Conservation (phyloP, 2,797 vertebrate genomes). For the Sebastolobus altivelis region DNA sequence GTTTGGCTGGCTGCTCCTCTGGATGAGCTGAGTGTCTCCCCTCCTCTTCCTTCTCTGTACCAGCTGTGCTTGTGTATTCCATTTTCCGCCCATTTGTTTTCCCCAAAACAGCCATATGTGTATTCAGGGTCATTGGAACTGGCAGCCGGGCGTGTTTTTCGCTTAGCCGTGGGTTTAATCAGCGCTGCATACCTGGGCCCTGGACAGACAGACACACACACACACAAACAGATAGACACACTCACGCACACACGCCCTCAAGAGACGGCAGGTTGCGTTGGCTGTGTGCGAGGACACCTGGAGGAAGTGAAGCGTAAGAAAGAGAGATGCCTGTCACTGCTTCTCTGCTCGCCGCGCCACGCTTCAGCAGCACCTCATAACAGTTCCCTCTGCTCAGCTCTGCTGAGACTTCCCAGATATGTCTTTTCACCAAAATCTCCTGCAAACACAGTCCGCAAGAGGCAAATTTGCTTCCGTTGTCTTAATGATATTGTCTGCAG, state of each 20-base stretch:
- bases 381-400: constrained; percentile 72
- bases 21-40: constrained; percentile 58
- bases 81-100: constrained; percentile 86
- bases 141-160: constrained; percentile 83
- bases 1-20: constrained; percentile 62
- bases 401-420: constrained; percentile 72
- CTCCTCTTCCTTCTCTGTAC: constrained; percentile 69
- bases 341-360: constrained; percentile 64
- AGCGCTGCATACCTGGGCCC: constrained; percentile 80
- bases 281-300: constrained; percentile 84
- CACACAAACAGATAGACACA: constrained; percentile 25
- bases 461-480: constrained; percentile 26
- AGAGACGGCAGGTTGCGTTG: constrained; percentile 85
- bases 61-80: constrained; percentile 83
- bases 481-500: constrained; percentile 36
- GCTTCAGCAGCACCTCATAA: constrained; percentile 78
- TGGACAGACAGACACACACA: constrained; percentile 72
- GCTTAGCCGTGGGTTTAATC: constrained; percentile 87
- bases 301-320: constrained; percentile 83
- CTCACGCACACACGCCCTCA: constrained; percentile 66
- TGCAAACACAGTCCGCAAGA: constrained; percentile 59
- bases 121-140: constrained; percentile 85
- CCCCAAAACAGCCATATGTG: constrained; percentile 85
- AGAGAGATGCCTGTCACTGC: constrained; percentile 78
- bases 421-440: constrained; percentile 61